A percentile compares a stretch with the other conserved stretches of the same genome.
These are phyloP conservation scores for Phyllotreta striolata DNA, from an alignment of 2,888 invertebrate species.

Conservation along the genomic window DNA sequence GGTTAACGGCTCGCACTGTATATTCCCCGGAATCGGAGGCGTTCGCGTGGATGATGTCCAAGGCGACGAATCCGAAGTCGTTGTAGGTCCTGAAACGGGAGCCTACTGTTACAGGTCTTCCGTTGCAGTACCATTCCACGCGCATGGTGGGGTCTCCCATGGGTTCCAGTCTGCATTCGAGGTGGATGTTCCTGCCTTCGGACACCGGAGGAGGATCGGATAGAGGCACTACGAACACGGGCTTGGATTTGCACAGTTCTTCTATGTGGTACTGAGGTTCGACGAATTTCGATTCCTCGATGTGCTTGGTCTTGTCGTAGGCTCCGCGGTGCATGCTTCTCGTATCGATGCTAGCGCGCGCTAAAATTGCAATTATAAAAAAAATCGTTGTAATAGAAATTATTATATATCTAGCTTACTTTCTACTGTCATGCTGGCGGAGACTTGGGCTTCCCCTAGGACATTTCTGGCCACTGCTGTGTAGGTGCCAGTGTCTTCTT, in stretches of 20 bases:
- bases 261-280: constrained; percentile 91
- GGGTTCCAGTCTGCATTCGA: constrained; percentile 91
- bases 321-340: constrained; percentile 88
- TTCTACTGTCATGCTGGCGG: constrained; percentile 86
- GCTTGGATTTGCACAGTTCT: constrained; percentile 92
- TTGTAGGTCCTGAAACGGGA: constrained; percentile 94
- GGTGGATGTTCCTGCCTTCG: constrained; percentile 89
- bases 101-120: constrained; percentile 85
- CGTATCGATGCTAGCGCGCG: constrained; percentile 88
- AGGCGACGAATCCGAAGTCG: constrained; percentile 96
- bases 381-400: background rate
- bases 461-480: constrained; percentile 92
- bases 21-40: constrained; percentile 96
- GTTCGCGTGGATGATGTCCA: constrained; percentile 93
- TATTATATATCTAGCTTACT: constrained; percentile 80
- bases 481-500: constrained; percentile 93
- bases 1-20: constrained; percentile 91
- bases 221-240: constrained; percentile 90
- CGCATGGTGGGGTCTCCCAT: constrained; percentile 97
- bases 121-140: constrained; percentile 96
- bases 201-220: constrained; percentile 85
- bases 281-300: constrained; percentile 85
- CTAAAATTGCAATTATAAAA: constrained; percentile 66
- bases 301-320: constrained; percentile 85
- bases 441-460: constrained; percentile 86